A percentile compares a stretch with the other conserved stretches of the same genome.
Conservation (phyloP, 92 coral and sea anemone genomes). For the Palythoa caribaeorum region DNA sequence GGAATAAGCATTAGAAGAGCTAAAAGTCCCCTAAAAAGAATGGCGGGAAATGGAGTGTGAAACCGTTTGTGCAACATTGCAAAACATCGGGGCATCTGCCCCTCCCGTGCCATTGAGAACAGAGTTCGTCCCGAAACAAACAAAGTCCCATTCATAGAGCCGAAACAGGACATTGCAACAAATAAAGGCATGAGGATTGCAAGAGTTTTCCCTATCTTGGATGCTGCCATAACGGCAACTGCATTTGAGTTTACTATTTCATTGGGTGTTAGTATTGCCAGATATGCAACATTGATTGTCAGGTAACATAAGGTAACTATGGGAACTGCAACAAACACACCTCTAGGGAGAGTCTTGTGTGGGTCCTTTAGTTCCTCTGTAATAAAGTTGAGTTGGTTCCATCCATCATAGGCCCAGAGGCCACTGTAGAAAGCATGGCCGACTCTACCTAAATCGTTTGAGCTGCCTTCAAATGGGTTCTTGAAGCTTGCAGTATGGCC, state of each 20-base stretch:
- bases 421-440: conserved; percentile 66
- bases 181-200: conserved; percentile 58
- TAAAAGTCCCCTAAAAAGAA: conserved; percentile 43
- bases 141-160: conserved; percentile 49
- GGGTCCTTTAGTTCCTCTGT: conserved; percentile 65
- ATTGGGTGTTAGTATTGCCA: conserved; percentile 51
- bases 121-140: conserved; percentile 53
- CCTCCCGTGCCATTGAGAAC: conserved; percentile 68
- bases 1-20: conserved; percentile 64
- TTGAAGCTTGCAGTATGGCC: conserved; percentile 41
- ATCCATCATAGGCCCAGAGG: conserved; percentile 69
- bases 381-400: conserved; percentile 65
- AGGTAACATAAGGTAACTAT: conserved; percentile 59
- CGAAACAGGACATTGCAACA: conserved; percentile 62
- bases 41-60: conserved; percentile 68
- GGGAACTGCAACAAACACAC: conserved; percentile 60
- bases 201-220: conserved; percentile 7
- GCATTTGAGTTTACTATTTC: conserved; percentile 58
- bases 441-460: conserved; percentile 50
- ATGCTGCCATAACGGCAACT: conserved; percentile 57
- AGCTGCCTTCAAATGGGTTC: conserved; percentile 33
- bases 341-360: conserved; percentile 62
- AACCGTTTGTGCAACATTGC: conserved; percentile 53
- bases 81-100: conserved; percentile 58
- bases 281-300: conserved; percentile 60